Evolutionary conservation across 2,888 invertebrate genomes (phyloP).

Genomic region (Theretra japonica): DNA sequence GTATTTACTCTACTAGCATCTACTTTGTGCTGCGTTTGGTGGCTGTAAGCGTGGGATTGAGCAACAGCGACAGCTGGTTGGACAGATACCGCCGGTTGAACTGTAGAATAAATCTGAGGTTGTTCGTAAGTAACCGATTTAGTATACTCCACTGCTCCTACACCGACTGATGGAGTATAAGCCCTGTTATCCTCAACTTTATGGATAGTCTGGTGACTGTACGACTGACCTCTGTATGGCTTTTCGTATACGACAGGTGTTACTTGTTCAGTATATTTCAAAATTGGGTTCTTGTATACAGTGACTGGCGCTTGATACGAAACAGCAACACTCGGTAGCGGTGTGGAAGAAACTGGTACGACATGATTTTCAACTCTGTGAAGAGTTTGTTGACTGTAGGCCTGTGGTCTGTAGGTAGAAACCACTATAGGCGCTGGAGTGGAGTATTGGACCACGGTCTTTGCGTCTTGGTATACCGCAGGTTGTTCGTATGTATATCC

Average conservation of each 20-base stretch:
- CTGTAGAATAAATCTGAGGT: slow-evolving; percentile 55
- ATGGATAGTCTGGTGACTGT: slow-evolving; percentile 68
- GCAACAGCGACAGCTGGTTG: slow-evolving; percentile 60
- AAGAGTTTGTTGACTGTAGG: slow-evolving; percentile 62
- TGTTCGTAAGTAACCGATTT: slow-evolving; percentile 51
- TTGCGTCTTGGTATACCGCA: slow-evolving; percentile 59
- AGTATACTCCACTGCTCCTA: slow-evolving; percentile 51
- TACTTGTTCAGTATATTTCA: slow-evolving; percentile 66
- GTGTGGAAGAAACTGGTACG: slow-evolving; percentile 65
- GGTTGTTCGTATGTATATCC: slow-evolving; percentile 65
- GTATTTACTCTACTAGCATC: slow-evolving; percentile 60
- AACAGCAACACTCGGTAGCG: slow-evolving; percentile 46
- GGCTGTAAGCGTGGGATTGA: slow-evolving; percentile 61
- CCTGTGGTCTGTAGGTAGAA: slow-evolving; percentile 58
- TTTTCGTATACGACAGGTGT: slow-evolving; percentile 62
- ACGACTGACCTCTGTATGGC: slow-evolving; percentile 61
- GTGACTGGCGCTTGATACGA: slow-evolving; percentile 48
- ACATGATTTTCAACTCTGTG: slow-evolving; percentile 63
- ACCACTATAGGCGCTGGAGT: slow-evolving; percentile 58
- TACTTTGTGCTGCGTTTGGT: slow-evolving; percentile 66
- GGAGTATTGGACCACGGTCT: slow-evolving; percentile 56
- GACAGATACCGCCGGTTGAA: slow-evolving; percentile 48
- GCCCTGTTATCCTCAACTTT: slow-evolving; percentile 57
- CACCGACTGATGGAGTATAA: slow-evolving; percentile 53
- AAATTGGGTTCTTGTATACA: slow-evolving; percentile 71